Conservation (phyloP, 2,113 vertebrate species). For the Bettongia penicillata region DNA sequence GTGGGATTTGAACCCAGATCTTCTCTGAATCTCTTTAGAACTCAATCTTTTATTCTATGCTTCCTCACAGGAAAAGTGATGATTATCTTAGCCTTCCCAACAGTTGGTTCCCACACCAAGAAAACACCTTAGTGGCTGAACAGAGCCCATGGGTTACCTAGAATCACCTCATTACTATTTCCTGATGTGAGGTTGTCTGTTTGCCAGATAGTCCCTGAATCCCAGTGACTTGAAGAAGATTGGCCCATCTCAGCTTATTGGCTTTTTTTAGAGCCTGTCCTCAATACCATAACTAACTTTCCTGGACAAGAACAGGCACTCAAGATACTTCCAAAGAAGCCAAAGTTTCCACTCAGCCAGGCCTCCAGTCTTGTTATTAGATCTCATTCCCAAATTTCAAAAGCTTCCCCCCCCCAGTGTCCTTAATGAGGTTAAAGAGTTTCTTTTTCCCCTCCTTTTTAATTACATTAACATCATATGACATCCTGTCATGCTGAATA, state of each 20-base stretch:
- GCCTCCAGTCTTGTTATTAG: not conserved
- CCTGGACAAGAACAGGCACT: not conserved
- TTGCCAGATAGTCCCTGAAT: not conserved
- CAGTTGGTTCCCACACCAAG: not conserved
- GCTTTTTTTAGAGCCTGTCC: not conserved
- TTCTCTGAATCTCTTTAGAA: not conserved
- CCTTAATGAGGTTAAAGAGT: conserved; percentile 53
- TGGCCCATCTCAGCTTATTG: not conserved
- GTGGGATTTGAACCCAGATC: not conserved
- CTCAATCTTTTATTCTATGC: not conserved
- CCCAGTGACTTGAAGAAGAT: not conserved
- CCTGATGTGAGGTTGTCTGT: not conserved
- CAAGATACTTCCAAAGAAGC: conserved; percentile 12
- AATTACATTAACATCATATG: conserved; percentile 10
- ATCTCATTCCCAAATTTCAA: conserved; percentile 5
- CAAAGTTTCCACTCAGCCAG: not conserved
- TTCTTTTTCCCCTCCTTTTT: conserved; percentile 48
- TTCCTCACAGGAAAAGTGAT: not conserved
- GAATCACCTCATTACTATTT: not conserved
- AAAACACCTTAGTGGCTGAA: not conserved
- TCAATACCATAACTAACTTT: not conserved
- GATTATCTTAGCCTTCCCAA: not conserved
- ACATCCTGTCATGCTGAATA: conserved; percentile 58
- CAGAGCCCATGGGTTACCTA: not conserved
- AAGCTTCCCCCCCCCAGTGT: conserved; percentile 38